Evolutionary conservation across 2,113 vertebrate genomes (phyloP).

Genomic region (Eublepharis macularius): DNA sequence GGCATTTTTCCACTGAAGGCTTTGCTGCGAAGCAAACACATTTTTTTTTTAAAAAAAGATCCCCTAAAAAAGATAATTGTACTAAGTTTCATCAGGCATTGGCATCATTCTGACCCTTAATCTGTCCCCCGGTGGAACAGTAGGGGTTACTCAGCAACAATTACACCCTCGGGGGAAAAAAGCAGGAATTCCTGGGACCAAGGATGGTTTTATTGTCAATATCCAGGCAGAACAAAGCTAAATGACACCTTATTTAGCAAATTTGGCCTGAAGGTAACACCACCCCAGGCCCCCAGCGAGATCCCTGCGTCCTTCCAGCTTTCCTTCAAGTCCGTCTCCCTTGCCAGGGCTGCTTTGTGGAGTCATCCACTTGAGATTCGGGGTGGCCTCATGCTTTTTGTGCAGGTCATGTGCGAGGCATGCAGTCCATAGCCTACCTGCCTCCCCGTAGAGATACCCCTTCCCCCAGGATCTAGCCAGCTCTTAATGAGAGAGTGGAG

Average conservation of each 20-base stretch:
- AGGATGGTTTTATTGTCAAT: constrained; percentile 25
- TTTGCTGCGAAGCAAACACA: not conserved
- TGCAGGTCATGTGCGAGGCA: not conserved
- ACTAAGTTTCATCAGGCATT: not conserved
- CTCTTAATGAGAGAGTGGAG: not conserved
- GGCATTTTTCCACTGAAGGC: not conserved
- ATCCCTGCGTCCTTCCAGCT: no score
- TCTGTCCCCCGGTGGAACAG: no score
- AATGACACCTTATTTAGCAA: not conserved
- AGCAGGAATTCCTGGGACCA: not conserved
- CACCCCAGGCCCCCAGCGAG: not conserved
- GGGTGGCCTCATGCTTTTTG: not conserved
- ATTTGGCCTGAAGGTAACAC: not conserved
- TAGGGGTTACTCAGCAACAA: not conserved
- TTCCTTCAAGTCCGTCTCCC: not conserved
- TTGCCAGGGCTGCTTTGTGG: not conserved
- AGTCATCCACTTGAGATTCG: not conserved
- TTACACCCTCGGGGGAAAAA: not conserved
- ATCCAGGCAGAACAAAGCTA: constrained; percentile 6
- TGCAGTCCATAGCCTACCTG: not conserved
- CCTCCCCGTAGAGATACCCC: not conserved
- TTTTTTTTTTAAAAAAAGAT: not conserved
- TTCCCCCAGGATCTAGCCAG: not conserved
- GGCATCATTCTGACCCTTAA: not conserved
- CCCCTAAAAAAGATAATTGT: not conserved